phyloP scores from a whole-genome alignment of 92 coral and sea anemone genomes.

The Parazoanthus darwini region DNA sequence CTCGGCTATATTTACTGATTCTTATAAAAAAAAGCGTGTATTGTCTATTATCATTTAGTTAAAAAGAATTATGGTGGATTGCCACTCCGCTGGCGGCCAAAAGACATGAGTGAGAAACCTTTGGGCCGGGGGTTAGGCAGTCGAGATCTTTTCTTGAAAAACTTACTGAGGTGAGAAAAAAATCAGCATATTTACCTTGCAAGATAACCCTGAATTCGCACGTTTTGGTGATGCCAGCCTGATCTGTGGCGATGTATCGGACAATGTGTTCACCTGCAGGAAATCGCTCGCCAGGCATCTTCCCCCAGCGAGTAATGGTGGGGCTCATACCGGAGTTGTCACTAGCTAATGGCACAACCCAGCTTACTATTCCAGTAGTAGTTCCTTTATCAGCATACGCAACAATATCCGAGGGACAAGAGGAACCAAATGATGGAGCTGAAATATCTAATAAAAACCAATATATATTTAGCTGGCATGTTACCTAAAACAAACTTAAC shows the following conservation, averaged over 20 bases:
- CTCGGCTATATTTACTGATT: too few species aligned
- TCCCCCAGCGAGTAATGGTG: constrained; percentile 46
- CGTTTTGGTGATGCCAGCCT: constrained; percentile 51
- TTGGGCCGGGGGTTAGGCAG: too few species aligned
- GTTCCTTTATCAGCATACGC: constrained; percentile 24
- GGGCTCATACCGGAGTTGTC: constrained; percentile 42
- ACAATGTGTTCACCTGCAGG: constrained; percentile 54
- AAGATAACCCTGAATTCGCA: constrained; percentile 49
- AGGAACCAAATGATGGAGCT: constrained; percentile 37
- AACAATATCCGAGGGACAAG: constrained; percentile 38
- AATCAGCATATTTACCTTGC: too few species aligned
- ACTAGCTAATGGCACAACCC: constrained; percentile 34
- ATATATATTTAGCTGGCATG: background rate
- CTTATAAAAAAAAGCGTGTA: too few species aligned
- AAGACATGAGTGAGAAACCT: too few species aligned
- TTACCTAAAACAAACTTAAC: too few species aligned
- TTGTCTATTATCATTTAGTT: too few species aligned
- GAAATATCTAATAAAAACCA: constrained; percentile 24
- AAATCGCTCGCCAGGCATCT: constrained; percentile 56
- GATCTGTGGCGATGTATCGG: constrained; percentile 56
- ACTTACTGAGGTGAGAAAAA: too few species aligned
- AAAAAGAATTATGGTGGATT: too few species aligned
- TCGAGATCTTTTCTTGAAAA: too few species aligned
- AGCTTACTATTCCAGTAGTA: constrained; percentile 19
- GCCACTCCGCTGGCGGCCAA: too few species aligned